Conservation (phyloP, 2,113 vertebrate genomes). For the Mobula hypostoma region DNA sequence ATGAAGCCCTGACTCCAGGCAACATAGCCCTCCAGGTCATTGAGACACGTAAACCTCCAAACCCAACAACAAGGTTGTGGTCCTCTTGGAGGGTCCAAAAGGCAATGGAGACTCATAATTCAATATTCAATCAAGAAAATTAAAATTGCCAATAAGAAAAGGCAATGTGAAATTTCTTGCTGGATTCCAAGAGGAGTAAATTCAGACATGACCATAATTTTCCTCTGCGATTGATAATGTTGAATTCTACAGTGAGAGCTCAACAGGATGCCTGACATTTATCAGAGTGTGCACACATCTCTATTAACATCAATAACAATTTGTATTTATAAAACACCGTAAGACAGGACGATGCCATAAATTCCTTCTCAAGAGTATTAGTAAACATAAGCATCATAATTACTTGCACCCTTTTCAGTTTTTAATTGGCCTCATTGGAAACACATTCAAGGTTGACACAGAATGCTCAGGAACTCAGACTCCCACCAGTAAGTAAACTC, state of each 20-base stretch:
- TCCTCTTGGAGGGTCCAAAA: too few relatives aligned
- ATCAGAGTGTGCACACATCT: background rate
- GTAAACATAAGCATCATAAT: background rate
- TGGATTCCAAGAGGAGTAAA: background rate
- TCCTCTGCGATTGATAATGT: background rate
- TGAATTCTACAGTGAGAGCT: background rate
- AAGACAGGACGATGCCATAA: background rate
- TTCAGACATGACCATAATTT: too few relatives aligned
- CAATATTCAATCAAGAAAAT: background rate
- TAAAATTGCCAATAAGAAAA: constrained; percentile 20
- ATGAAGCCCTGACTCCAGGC: too few relatives aligned
- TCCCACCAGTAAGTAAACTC: background rate
- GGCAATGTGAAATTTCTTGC: background rate
- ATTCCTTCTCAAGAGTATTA: background rate
- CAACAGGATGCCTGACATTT: background rate
- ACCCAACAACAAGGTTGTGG: too few relatives aligned
- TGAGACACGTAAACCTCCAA: too few relatives aligned
- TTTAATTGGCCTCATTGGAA: background rate
- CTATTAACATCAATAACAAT: background rate
- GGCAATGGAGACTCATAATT: background rate
- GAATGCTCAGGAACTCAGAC: background rate
- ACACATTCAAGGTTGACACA: background rate
- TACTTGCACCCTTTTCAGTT: background rate
- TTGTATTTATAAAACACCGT: background rate
- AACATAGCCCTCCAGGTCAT: too few relatives aligned